A percentile compares a stretch with the other conserved stretches of the same genome.
phyloP scores from a whole-genome alignment of 2,797 vertebrate genomes.

The Neosilurus hyrtlii region DNA sequence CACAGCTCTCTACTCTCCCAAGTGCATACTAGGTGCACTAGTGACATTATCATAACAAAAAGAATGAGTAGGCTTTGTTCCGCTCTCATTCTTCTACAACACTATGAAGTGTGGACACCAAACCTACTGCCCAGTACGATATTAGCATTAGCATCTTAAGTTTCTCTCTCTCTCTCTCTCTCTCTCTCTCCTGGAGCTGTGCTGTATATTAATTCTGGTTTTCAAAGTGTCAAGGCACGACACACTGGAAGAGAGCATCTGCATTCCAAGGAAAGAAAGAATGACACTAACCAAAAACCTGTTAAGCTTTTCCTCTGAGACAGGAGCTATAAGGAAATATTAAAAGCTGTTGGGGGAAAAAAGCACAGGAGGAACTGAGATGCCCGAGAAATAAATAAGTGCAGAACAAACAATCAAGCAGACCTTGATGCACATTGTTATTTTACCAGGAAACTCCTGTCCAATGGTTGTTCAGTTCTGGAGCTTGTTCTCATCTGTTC shows the following conservation, averaged over 20 bases:
- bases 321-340: constrained; percentile 37
- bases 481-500: constrained; percentile 46
- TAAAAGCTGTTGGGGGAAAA: constrained; percentile 33
- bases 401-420: constrained; percentile 36
- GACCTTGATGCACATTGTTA: constrained; percentile 50
- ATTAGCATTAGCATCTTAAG: constrained; percentile 53
- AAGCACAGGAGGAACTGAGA: constrained; percentile 8
- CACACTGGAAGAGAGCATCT: constrained; percentile 19
- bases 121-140: constrained; percentile 43
- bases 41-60: constrained; percentile 58
- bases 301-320: constrained; percentile 48
- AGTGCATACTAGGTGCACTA: constrained; percentile 47
- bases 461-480: constrained; percentile 46
- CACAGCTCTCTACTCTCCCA: constrained; percentile 41
- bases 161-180: background rate
- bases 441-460: constrained; percentile 46
- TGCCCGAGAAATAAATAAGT: background rate
- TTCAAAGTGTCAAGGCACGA: constrained; percentile 44
- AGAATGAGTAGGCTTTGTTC: constrained; percentile 55
- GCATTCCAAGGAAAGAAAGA: constrained; percentile 33
- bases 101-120: constrained; percentile 41
- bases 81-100: constrained; percentile 23
- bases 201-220: constrained; percentile 47
- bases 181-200: constrained; percentile 1
- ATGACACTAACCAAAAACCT: constrained; percentile 39